Conservation (phyloP, 2,113 vertebrate species). For the Dasypus novemcinctus region DNA sequence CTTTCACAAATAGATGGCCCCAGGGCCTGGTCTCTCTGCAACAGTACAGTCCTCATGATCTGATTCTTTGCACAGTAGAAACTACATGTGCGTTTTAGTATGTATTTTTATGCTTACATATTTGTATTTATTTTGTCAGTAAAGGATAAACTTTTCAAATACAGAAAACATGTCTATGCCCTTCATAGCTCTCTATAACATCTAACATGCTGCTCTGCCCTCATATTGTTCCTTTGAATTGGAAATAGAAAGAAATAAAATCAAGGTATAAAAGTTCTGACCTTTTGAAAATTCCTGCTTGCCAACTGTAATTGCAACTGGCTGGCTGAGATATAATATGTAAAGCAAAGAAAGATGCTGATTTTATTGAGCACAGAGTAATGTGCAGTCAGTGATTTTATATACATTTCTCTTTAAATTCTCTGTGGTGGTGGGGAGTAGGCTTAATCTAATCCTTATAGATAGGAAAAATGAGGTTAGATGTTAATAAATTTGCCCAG, state of each 20-base stretch:
- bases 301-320: background rate
- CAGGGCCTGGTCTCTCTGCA: background rate
- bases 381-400: background rate
- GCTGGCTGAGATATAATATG: background rate
- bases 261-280: background rate
- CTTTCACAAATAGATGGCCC: constrained; percentile 14
- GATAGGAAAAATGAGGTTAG: background rate
- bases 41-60: background rate
- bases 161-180: background rate
- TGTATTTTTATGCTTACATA: constrained; percentile 29
- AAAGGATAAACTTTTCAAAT: background rate
- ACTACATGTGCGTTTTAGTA: background rate
- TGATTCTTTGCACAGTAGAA: constrained; percentile 31
- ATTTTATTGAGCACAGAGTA: background rate
- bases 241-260: constrained; percentile 1
- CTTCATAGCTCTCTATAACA: background rate
- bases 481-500: background rate
- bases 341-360: background rate
- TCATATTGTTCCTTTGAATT: background rate
- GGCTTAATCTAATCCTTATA: background rate
- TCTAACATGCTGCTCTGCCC: background rate
- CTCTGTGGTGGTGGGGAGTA: background rate
- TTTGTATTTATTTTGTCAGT: constrained; percentile 29
- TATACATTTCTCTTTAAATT: background rate
- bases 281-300: constrained; percentile 33